These are phyloP conservation scores for Drosophila ercepeae DNA, from an alignment of 1,140 invertebrate genomes.

Conservation along the genomic window DNA sequence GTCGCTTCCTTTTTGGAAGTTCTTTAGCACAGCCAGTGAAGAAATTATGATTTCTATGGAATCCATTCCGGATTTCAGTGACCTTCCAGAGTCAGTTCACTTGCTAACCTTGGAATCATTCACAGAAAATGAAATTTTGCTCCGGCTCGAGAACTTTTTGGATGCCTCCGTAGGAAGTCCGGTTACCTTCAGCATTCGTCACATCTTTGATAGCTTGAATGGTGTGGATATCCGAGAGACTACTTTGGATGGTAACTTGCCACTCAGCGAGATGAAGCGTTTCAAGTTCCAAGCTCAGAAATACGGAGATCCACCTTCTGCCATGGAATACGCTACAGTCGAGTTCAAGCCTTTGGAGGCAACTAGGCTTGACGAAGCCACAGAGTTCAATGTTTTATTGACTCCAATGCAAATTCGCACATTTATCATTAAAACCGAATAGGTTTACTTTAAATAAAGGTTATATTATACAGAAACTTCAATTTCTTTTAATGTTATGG, in stretches of 20 bases:
- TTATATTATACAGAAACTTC: too few relatives aligned
- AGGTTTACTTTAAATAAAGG: background rate
- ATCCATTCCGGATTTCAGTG: constrained; percentile 40
- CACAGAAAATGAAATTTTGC: constrained; percentile 87
- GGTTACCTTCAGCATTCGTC: constrained; percentile 57
- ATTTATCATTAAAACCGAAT: constrained; percentile 45
- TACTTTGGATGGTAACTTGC: constrained; percentile 68
- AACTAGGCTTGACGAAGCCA: constrained; percentile 31
- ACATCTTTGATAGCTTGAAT: constrained; percentile 55
- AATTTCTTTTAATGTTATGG: too few relatives aligned
- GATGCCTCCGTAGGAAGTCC: constrained; percentile 89
- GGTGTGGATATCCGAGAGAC: constrained; percentile 66
- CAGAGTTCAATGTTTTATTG: constrained; percentile 58
- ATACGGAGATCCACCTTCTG: constrained; percentile 12
- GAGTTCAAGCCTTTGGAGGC: constrained; percentile 31
- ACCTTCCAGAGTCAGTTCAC: constrained; percentile 89
- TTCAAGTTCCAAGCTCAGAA: constrained; percentile 64
- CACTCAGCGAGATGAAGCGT: constrained; percentile 53
- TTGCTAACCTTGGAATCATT: constrained; percentile 95
- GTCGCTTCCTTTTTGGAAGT: constrained; percentile 66
- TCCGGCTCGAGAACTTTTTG: constrained; percentile 95
- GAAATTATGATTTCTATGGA: constrained; percentile 50
- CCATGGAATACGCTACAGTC: constrained; percentile 19
- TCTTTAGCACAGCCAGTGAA: constrained; percentile 59
- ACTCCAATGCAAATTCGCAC: constrained; percentile 77